These are phyloP conservation scores for Chrysomallon squamiferum DNA, from an alignment of 1,140 invertebrate genomes.

Conservation along the genomic window DNA sequence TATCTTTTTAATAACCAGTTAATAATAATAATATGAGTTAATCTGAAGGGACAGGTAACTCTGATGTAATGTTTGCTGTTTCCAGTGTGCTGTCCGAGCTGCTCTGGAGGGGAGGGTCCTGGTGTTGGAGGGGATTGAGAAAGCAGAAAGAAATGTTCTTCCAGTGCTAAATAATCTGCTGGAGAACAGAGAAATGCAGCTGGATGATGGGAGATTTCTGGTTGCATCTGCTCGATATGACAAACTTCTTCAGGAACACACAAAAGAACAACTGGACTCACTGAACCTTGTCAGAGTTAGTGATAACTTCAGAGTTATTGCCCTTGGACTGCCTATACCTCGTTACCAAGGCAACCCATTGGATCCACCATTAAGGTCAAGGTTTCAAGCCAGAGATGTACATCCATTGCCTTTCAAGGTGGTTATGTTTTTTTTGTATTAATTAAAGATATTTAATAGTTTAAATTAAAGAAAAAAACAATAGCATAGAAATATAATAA, in stretches of 20 bases:
- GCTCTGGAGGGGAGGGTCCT: conserved; percentile 87
- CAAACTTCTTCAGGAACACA: conserved; percentile 84
- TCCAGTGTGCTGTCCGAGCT: conserved; percentile 86
- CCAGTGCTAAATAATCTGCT: conserved; percentile 97
- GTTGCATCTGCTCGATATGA: conserved; percentile 89
- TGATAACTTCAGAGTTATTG: conserved; percentile 80
- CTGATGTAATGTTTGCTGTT: neutral
- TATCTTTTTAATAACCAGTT: no score
- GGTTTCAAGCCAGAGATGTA: conserved; percentile 92
- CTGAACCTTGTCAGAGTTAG: conserved; percentile 82
- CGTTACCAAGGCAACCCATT: conserved; percentile 83
- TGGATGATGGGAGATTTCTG: conserved; percentile 95
- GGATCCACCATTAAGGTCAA: conserved; percentile 91
- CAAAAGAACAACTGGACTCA: conserved; percentile 77
- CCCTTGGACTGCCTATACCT: conserved; percentile 61
- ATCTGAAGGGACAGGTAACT: no score
- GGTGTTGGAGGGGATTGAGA: conserved; percentile 96
- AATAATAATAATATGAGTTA: no score
- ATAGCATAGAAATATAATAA: no score
- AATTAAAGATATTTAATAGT: no score
- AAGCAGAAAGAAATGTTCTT: conserved; percentile 95
- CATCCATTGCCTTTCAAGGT: conserved; percentile 63
- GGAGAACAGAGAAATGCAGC: conserved; percentile 98
- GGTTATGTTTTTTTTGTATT: conserved; percentile 1
- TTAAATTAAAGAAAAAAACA: no score